Evolutionary conservation across 37 sponge, comb jelly and placozoan genomes (phyloP).

Genomic region (Crambe crambe): DNA sequence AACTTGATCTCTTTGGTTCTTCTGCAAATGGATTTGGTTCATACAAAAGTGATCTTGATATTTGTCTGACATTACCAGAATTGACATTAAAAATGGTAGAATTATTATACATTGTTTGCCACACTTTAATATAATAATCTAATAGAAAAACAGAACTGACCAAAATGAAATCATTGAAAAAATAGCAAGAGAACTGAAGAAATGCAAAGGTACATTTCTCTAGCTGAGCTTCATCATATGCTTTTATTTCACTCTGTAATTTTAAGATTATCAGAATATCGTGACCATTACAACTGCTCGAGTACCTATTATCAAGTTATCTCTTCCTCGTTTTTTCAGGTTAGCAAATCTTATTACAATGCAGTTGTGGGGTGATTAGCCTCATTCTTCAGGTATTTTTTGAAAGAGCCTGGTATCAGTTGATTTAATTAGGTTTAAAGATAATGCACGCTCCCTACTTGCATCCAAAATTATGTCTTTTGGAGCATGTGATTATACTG

Average conservation of each 20-base stretch:
- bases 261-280: too few relatives aligned
- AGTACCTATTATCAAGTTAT: constrained; percentile 86
- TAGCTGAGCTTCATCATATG: not conserved
- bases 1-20: constrained; percentile 84
- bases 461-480: too few relatives aligned
- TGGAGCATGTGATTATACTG: too few relatives aligned
- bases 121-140: not conserved
- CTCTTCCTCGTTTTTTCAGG: constrained; percentile 5
- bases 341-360: too few relatives aligned
- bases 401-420: too few relatives aligned
- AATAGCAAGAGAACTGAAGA: constrained; percentile 18
- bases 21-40: constrained; percentile 91
- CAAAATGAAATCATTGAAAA: not conserved
- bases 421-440: too few relatives aligned
- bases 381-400: too few relatives aligned
- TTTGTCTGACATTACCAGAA: constrained; percentile 62
- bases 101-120: not conserved
- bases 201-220: constrained; percentile 5
- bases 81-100: not conserved
- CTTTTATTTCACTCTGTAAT: too few relatives aligned
- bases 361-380: too few relatives aligned
- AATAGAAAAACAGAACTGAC: not conserved
- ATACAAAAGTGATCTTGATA: constrained; percentile 77
- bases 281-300: constrained; percentile 60
- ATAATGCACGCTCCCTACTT: too few relatives aligned